These are phyloP conservation scores for Pachydiplax longipennis DNA, from an alignment of 2,888 invertebrate genomes.

Conservation along the genomic window DNA sequence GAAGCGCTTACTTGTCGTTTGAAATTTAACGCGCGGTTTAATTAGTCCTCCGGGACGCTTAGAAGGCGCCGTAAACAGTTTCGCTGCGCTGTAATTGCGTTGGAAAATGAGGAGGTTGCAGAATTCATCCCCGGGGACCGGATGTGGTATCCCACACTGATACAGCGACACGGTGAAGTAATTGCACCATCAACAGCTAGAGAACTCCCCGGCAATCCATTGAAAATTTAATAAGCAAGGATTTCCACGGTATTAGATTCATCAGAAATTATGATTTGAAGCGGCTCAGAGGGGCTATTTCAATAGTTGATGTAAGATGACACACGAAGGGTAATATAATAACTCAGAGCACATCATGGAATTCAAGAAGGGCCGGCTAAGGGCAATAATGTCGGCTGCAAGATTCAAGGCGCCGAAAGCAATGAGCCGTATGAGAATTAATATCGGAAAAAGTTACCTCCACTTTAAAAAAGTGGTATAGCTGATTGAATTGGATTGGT, in stretches of 20 bases:
- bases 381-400: too few species aligned
- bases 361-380: too few species aligned
- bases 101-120: background rate
- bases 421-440: too few species aligned
- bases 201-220: background rate
- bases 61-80: background rate
- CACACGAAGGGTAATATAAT: too few species aligned
- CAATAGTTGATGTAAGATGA: too few species aligned
- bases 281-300: too few species aligned
- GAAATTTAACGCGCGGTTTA: background rate
- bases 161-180: background rate
- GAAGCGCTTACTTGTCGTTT: background rate
- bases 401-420: too few species aligned
- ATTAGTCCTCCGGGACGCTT: background rate
- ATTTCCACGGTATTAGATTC: background rate
- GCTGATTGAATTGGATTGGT: too few species aligned
- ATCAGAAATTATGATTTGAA: too few species aligned
- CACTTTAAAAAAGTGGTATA: too few species aligned
- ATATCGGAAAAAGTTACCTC: too few species aligned
- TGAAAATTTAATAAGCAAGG: background rate
- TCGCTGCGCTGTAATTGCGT: background rate
- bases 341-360: too few species aligned
- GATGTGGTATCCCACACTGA: background rate
- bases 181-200: background rate
- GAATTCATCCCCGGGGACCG: background rate